Evolutionary conservation across 1,140 invertebrate genomes (phyloP), one percentile per base, ranked within the genome.

Genomic region (Maniola jurtina): DNA sequence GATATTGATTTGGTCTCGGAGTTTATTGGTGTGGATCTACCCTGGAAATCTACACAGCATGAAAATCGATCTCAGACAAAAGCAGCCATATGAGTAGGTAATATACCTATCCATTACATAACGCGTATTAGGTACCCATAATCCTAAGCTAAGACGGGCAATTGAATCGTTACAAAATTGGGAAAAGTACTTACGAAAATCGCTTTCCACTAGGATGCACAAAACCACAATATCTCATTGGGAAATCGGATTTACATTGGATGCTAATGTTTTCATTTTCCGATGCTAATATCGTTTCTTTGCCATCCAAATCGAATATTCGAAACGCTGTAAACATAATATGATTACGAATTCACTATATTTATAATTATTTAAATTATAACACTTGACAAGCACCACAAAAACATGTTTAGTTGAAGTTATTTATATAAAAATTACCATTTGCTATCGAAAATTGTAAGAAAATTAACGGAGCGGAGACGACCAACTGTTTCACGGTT

Each of bases 181-280:
- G 1, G 48, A 56, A 50, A 38, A 47, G 54, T 70, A 88, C 88
- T 84, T 76, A 90, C 88, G 88, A 86, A 73, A 75, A 90, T 77
- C 85, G 69, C 36, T 77, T 81, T 11, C 85, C 86, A 60, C 60
- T 81, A 0, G 86, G 86, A 77, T 87, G 75, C 13, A 86, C 68
- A 56, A 90, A 88, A 10, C 84, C 84, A 64, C 88, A 90, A 63
- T 90, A 90, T 13, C 73, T 71, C 72, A 89, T 85, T 0, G 85
- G 79, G 59, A 76, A 73, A 66, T 89, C 80, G 0, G 81, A 77
- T 47, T 80, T 80, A 55, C 86, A 90, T 62, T 83, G 69, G 66
- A 90, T 83, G 13, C 70, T 75, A 15, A 90, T 72, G 34, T 71
- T 64, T 60, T 90, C 86, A 68, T 85, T 80, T 61, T 82, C 78